Evolutionary conservation across 1,140 invertebrate genomes (phyloP).

Genomic region (Latrodectus geometricus): DNA sequence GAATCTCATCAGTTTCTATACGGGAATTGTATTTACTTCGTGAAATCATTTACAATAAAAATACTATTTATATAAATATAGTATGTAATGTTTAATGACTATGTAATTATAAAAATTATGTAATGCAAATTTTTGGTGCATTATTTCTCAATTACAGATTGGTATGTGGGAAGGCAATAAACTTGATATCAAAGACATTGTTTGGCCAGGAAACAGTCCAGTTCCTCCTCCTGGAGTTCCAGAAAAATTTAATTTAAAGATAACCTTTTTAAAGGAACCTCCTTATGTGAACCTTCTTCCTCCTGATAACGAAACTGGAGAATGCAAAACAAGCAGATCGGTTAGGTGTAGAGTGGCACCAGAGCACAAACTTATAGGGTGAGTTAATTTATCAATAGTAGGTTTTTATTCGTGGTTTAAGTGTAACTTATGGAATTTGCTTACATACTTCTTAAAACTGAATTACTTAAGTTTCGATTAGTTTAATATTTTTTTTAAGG

Average conservation of each 20-base stretch:
- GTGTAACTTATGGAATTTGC: no score
- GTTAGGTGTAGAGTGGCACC: conserved; percentile 78
- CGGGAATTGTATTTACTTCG: no score
- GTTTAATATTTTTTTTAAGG: neutral
- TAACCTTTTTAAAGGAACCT: conserved; percentile 94
- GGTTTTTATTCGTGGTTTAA: neutral
- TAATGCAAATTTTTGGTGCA: no score
- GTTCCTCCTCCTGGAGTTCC: conserved; percentile 96
- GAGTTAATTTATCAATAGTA: neutral
- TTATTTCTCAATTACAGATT: conserved; percentile 75
- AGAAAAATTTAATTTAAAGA: conserved; percentile 95
- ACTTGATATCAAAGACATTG: conserved; percentile 96
- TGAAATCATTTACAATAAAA: no score
- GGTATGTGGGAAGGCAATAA: conserved; percentile 87
- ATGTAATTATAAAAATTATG: no score
- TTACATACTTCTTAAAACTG: no score
- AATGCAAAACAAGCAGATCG: conserved; percentile 85
- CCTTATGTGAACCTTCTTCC: conserved; percentile 94
- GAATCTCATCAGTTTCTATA: no score
- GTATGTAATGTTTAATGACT: no score
- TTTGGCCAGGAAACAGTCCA: conserved; percentile 96
- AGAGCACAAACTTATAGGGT: conserved; percentile 49
- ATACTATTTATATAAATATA: no score
- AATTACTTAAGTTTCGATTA: neutral
- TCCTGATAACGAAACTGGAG: conserved; percentile 82